Evolutionary conservation across 1,140 invertebrate species (phyloP), one percentile per base, ranked within the genome.

Genomic region (Gryllus bimaculatus): DNA sequence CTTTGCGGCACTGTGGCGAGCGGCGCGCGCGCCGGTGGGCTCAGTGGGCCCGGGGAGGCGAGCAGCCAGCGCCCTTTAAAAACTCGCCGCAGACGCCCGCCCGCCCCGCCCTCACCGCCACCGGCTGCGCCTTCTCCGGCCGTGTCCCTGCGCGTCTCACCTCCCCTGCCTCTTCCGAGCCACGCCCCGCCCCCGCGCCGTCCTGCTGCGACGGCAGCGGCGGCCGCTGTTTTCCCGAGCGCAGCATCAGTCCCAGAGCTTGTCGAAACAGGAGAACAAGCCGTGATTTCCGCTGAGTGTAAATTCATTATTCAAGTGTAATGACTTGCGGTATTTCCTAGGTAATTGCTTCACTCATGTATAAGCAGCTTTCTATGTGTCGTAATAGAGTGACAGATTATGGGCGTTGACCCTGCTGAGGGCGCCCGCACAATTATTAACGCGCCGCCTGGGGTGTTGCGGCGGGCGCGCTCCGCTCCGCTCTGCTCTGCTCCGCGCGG

Each of bases 341-440:
- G 54, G 54, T 66, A 66, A 66, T 66, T 66, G 54, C 54, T 66
- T 66, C 54, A 66, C 54, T n/a, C 54, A 66, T 66, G 54, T 66
- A 66, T 66, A 66, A 66, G 54, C 54, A 66, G 54, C 54, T 66
- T 66, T 66, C 54, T 66, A 66, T 66, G 54, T 66, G 54, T 66
- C 18, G 54, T 66, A 66, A 66, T 66, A 18, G 54, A 66, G 54
- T 66, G 54, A 66, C 54, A 66, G 7, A n/a, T n/a, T 66, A 66
- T 66, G 54, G n/a, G 54, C 54, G 54, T n/a, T n/a, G 54, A 18
- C 54, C 54, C 54, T 13, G 54, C 54, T 66, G 54, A 66, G 54
- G n/a, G 54, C 54, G 54, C 54, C 26, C 54, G 2, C 54, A 18
- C n/a, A 66, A 66, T 66, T 66, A 66, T 66, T 66, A 66, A 66